phyloP scores from a whole-genome alignment of 2,888 invertebrate genomes.

The Neuroscelio doddi region DNA sequence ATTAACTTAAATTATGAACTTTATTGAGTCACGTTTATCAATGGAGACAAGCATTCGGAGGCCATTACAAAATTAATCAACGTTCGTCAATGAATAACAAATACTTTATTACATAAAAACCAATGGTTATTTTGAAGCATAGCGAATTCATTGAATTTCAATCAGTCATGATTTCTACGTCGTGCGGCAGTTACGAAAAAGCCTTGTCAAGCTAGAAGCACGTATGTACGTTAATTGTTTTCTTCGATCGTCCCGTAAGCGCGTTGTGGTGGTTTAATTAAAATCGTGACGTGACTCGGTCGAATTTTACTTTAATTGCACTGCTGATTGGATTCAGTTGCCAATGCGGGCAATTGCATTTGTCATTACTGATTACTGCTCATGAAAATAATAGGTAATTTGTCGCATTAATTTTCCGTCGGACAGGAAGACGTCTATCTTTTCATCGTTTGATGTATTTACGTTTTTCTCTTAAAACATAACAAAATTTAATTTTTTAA shows the following conservation, averaged over 20 bases:
- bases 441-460: no score
- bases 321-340: constrained; percentile 52
- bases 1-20: no score
- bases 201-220: constrained; percentile 1
- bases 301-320: constrained; percentile 50
- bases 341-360: constrained; percentile 42
- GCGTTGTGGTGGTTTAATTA: constrained; percentile 11
- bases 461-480: no score
- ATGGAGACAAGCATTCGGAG: no score
- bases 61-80: no score
- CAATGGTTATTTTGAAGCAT: no score
- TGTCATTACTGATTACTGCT: constrained; percentile 40
- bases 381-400: constrained; percentile 17
- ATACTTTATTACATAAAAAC: no score
- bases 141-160: not conserved
- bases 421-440: no score
- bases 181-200: constrained; percentile 1
- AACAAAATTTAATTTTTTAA: no score
- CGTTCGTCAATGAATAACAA: no score
- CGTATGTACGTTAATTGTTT: constrained; percentile 11
- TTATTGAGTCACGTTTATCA: no score
- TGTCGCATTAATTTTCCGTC: not conserved
- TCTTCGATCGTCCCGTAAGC: constrained; percentile 15
- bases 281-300: constrained; percentile 21
- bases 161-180: constrained; percentile 2